Evolutionary conservation across 1,140 invertebrate species (phyloP).

Genomic region (Eubasilissa regina): DNA sequence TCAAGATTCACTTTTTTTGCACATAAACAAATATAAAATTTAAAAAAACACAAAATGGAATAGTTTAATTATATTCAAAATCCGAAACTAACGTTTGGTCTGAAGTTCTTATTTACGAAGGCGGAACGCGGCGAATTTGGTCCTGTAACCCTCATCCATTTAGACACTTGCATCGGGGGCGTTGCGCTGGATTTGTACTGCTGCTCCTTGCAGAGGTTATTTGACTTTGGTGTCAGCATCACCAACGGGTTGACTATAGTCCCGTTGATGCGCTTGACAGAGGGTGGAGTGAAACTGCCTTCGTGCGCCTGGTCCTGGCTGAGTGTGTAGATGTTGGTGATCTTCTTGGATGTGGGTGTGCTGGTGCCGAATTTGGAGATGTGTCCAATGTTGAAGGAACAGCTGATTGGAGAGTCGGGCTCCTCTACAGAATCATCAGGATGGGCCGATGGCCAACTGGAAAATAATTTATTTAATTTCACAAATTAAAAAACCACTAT

Average conservation of each 20-base stretch:
- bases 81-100: slow-evolving; percentile 71
- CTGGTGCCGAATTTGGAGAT: slow-evolving; percentile 49
- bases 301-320: slow-evolving; percentile 15
- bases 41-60: slow-evolving; percentile 14
- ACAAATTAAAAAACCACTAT: no score
- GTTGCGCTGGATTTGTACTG: slow-evolving; percentile 37
- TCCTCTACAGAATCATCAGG: slow-evolving; percentile 44
- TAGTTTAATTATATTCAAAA: slow-evolving; percentile 61
- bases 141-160: slow-evolving; percentile 74
- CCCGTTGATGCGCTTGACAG: slow-evolving; percentile 16
- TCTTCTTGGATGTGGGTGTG: slow-evolving; percentile 50
- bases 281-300: not conserved
- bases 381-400: slow-evolving; percentile 57
- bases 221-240: slow-evolving; percentile 42
- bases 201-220: slow-evolving; percentile 22
- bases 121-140: slow-evolving; percentile 72
- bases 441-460: slow-evolving; percentile 49
- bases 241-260: slow-evolving; percentile 51
- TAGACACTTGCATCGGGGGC: slow-evolving; percentile 66
- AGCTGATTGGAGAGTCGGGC: slow-evolving; percentile 53
- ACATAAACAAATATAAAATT: no score
- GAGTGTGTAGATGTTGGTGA: slow-evolving; percentile 44
- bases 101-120: slow-evolving; percentile 65
- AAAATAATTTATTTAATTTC: slow-evolving; percentile 42
- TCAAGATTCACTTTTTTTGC: no score